phyloP scores from a whole-genome alignment of 2,113 vertebrate genomes.

The Romanogobio albipinnatus region DNA sequence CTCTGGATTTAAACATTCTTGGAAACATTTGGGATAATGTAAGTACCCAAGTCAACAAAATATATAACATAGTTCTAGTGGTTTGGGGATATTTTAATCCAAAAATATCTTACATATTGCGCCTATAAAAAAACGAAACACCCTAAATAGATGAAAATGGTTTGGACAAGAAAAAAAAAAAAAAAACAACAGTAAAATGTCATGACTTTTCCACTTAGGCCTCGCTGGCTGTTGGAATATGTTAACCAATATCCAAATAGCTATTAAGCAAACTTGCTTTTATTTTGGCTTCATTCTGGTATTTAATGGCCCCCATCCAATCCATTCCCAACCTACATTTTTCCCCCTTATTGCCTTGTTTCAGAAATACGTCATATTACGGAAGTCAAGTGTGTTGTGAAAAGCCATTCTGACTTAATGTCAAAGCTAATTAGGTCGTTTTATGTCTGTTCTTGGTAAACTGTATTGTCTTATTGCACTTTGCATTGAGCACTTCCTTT shows the following conservation, averaged over 20 bases:
- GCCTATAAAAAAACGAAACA: too few relatives aligned
- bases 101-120: too few relatives aligned
- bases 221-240: neutral
- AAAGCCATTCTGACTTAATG: conserved; percentile 13
- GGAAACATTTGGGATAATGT: too few relatives aligned
- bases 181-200: neutral
- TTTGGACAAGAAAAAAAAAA: neutral
- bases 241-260: neutral
- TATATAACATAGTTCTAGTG: too few relatives aligned
- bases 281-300: neutral
- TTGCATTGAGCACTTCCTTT: conserved; percentile 33
- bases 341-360: neutral
- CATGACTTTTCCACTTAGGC: neutral
- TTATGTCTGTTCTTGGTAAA: neutral
- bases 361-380: neutral
- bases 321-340: neutral
- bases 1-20: too few relatives aligned
- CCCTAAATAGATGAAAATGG: neutral
- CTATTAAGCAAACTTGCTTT: neutral
- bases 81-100: too few relatives aligned
- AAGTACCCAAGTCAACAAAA: too few relatives aligned
- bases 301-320: conserved; percentile 4
- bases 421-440: conserved; percentile 16
- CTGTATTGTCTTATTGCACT: conserved; percentile 14
- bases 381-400: neutral